Evolutionary conservation across 2,888 invertebrate genomes (phyloP), one percentile per base, ranked within the genome.

Genomic region (Drymonia ruficornis): DNA sequence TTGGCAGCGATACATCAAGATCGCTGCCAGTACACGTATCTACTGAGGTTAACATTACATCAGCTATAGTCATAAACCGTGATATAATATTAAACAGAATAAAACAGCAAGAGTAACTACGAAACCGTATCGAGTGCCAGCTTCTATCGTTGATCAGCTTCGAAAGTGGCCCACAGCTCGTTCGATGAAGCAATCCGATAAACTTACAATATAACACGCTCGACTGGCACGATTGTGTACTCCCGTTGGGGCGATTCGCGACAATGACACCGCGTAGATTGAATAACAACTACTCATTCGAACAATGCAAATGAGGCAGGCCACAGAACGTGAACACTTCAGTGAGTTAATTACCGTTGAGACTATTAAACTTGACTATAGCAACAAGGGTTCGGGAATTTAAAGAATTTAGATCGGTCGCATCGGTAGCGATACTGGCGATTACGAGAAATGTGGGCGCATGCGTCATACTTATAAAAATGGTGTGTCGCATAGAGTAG

Each of bases 391-490:
- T 45, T n/a, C 43, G 19, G 11, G 19, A 6, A 28, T 28, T 45
- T n/a, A n/a, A 23, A 45, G 13, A 43, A 43, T 19, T 28, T n/a
- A 7, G 8, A 29, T 29, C 29, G 15, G 11, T 28, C 29, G 46
- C 53, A 50, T 46, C 52, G 48, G 57, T 52, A 40, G 53, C 50
- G 19, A 42, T 56, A 65, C 61, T 59, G 60, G 23, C 5, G 23
- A 23, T 23, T 23, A 23, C 23, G 23, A 65, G 52, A 71, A 75
- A 67, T 67, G 63, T 72, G 69, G 61, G 65, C 65, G 70, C 65
- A 80, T 86, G 84, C 81, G 84, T 87, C 87, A 87, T 80, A 67
- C 67, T 76, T 72, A 73, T 78, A 78, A 80, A 83, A 83, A 74
- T 69, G 62, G 70, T 72, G 59, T 72, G 74, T 68, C 62, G 50